A percentile compares a stretch with the other conserved stretches of the same genome.
Conservation (phyloP, 2,888 invertebrate species). For the Bombylius discolor region DNA sequence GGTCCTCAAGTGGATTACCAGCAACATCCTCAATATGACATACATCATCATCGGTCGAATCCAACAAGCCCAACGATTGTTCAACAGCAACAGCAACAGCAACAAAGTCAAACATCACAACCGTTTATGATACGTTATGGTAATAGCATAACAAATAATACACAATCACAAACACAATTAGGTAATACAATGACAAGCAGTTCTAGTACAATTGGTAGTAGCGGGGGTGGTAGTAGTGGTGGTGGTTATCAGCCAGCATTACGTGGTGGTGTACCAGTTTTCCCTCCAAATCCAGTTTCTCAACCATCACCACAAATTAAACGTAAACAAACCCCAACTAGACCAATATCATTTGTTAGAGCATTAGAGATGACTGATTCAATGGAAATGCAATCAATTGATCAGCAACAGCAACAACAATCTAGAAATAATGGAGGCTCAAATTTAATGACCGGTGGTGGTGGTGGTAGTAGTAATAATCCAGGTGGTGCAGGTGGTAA, state of each 20-base stretch:
- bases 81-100: constrained; percentile 35
- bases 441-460: constrained; percentile 2
- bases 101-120: constrained; percentile 23
- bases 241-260: constrained; percentile 46
- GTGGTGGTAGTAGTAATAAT: constrained; percentile 7
- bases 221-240: constrained; percentile 12
- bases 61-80: constrained; percentile 56
- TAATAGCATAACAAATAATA: constrained; percentile 9
- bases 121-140: constrained; percentile 31
- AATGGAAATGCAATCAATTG: constrained; percentile 57
- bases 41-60: constrained; percentile 52
- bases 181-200: not conserved
- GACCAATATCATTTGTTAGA: constrained; percentile 80
- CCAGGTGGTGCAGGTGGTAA: constrained; percentile 18
- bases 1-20: constrained; percentile 32
- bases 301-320: constrained; percentile 45
- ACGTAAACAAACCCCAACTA: constrained; percentile 41
- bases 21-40: constrained; percentile 33
- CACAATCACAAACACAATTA: constrained; percentile 10
- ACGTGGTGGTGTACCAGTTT: constrained; percentile 55
- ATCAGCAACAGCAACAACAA: constrained; percentile 30
- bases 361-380: constrained; percentile 83
- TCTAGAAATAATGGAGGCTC: constrained; percentile 14
- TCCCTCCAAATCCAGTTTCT: constrained; percentile 43
- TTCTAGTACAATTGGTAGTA: not conserved